Evolutionary conservation across 2,888 invertebrate genomes (phyloP).

Genomic region (Lottia gigantea): DNA sequence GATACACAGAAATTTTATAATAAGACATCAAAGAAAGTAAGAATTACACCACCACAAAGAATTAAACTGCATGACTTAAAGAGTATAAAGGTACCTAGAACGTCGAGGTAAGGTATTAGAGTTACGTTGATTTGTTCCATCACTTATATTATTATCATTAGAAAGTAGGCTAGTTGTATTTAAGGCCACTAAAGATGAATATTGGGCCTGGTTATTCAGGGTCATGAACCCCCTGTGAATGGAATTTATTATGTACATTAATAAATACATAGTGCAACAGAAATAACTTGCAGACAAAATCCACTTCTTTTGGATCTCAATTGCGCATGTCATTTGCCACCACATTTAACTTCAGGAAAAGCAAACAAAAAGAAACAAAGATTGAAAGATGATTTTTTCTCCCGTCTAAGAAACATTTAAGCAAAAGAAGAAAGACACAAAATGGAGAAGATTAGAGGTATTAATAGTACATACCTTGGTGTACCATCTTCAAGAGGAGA

Average conservation of each 20-base stretch:
- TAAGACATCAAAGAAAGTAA: too few species aligned
- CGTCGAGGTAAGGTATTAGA: slow-evolving; percentile 2
- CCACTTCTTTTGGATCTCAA: too few species aligned
- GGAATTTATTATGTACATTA: slow-evolving; percentile 7
- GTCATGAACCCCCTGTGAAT: slow-evolving; percentile 55
- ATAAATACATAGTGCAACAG: too few species aligned
- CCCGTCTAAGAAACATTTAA: too few species aligned
- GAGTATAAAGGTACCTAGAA: neutral
- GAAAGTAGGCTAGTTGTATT: slow-evolving; percentile 48
- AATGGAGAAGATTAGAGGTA: too few species aligned
- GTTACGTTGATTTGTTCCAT: slow-evolving; percentile 4
- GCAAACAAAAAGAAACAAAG: too few species aligned
- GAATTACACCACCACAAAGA: neutral
- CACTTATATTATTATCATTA: neutral
- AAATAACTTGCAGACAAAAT: too few species aligned
- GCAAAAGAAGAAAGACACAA: too few species aligned
- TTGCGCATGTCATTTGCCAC: too few species aligned
- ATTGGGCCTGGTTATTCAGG: slow-evolving; percentile 52
- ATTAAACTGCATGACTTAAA: neutral
- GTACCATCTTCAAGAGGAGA: slow-evolving; percentile 79
- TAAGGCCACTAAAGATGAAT: slow-evolving; percentile 52
- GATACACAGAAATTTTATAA: too few species aligned
- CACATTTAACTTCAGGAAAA: too few species aligned
- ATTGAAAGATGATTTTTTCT: too few species aligned
- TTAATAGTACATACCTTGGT: slow-evolving; percentile 69